Evolutionary conservation across 92 coral and sea anemone genomes (phyloP).

Genomic region (Chrysogorgia sp.): DNA sequence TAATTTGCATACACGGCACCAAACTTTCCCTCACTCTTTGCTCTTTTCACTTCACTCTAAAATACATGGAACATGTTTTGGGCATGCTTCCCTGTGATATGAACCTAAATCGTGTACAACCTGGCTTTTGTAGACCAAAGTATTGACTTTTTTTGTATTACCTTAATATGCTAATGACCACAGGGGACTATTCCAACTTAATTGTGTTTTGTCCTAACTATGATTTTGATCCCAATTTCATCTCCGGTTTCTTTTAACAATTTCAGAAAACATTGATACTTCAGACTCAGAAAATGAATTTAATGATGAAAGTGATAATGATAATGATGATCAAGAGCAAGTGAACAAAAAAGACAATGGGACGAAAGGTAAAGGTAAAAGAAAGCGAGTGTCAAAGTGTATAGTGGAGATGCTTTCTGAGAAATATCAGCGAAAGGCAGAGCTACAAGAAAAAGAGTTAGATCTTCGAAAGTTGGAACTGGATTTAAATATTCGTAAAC

Average conservation of each 20-base stretch:
- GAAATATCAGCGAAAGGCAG: conserved; percentile 6
- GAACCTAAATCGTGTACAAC: too few relatives aligned
- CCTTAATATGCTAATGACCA: background rate
- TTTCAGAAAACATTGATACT: conserved; percentile 1
- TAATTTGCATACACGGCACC: too few relatives aligned
- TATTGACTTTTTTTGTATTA: too few relatives aligned
- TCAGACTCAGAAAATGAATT: conserved; percentile 24
- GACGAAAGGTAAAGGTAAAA: background rate
- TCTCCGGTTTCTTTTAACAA: background rate
- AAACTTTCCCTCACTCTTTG: too few relatives aligned
- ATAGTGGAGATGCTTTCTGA: conserved; percentile 1
- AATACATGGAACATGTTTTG: too few relatives aligned
- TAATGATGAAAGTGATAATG: conserved; percentile 6
- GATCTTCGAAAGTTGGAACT: conserved; percentile 6
- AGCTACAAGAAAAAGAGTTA: conserved; percentile 19
- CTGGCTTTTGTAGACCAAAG: too few relatives aligned
- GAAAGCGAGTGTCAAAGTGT: background rate
- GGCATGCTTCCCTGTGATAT: too few relatives aligned
- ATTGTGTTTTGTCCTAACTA: background rate
- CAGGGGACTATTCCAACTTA: conserved; percentile 1
- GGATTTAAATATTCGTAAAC: background rate
- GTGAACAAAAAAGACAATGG: background rate
- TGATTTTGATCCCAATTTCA: conserved; percentile 3
- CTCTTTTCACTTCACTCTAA: too few relatives aligned
- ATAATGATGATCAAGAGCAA: background rate